Evolutionary conservation across 2,888 invertebrate species (phyloP).

Genomic region (Spisula subtruncata): DNA sequence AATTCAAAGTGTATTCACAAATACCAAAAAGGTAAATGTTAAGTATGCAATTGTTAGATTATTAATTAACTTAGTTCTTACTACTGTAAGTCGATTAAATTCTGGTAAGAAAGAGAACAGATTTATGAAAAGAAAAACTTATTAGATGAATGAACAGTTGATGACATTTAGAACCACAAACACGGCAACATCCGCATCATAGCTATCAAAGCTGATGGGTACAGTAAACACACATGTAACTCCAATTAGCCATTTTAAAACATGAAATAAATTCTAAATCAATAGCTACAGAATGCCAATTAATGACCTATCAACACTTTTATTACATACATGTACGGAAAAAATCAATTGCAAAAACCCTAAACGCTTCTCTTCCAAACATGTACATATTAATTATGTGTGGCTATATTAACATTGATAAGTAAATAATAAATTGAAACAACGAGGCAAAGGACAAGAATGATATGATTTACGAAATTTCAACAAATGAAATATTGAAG

Average conservation of each 20-base stretch:
- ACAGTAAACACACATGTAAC: neutral
- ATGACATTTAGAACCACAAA: no score
- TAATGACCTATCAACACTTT: neutral
- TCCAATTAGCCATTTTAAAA: constrained; percentile 4
- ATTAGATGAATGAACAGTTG: no score
- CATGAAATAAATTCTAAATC: neutral
- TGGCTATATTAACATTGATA: neutral
- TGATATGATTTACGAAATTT: neutral
- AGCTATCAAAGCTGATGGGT: neutral
- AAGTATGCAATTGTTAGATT: no score
- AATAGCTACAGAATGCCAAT: neutral
- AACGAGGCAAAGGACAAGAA: neutral
- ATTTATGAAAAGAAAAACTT: no score
- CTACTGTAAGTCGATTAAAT: no score
- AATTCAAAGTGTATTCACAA: no score
- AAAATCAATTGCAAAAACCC: neutral
- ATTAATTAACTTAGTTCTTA: no score
- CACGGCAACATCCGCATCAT: no score
- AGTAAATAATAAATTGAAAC: neutral
- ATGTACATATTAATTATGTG: neutral
- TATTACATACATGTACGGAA: neutral
- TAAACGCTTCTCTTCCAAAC: constrained; percentile 6
- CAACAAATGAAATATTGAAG: neutral
- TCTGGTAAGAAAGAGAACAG: no score
- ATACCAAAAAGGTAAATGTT: no score